Evolutionary conservation across 2,888 invertebrate species (phyloP).

Genomic region (Daptonema setosum): DNA sequence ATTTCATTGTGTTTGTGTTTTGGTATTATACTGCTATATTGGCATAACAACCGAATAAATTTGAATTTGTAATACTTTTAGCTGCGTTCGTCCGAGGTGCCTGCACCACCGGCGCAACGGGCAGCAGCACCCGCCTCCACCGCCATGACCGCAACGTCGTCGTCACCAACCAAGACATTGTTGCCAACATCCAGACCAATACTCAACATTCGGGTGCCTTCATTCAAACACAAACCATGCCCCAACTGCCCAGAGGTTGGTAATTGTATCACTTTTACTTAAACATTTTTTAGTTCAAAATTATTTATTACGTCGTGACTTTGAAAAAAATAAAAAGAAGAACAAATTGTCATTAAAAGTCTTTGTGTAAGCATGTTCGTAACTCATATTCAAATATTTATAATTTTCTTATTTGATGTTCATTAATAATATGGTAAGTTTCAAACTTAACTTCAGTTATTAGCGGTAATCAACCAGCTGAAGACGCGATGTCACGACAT

Average conservation of each 20-base stretch:
- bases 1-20: too few species aligned
- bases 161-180: too few species aligned
- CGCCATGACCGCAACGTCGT: too few species aligned
- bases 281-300: not conserved
- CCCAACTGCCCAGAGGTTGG: not conserved
- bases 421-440: not conserved
- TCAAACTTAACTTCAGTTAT: not conserved
- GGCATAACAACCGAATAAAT: too few species aligned
- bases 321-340: too few species aligned
- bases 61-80: too few species aligned
- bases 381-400: not conserved
- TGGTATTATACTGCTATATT: too few species aligned
- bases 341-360: too few species aligned
- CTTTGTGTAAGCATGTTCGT: not conserved
- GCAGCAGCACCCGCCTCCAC: too few species aligned
- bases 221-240: not conserved
- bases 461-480: slow-evolving; percentile 6
- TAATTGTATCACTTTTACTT: not conserved
- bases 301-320: not conserved
- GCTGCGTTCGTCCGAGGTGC: too few species aligned
- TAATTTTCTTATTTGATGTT: not conserved
- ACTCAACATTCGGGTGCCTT: not conserved
- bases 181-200: too few species aligned
- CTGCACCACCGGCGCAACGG: too few species aligned
- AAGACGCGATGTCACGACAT: slow-evolving; percentile 18